Base-by-base conservation (phyloP, 53 echinoderm and acorn worm genomes). In the Zoroaster sp. region DNA sequence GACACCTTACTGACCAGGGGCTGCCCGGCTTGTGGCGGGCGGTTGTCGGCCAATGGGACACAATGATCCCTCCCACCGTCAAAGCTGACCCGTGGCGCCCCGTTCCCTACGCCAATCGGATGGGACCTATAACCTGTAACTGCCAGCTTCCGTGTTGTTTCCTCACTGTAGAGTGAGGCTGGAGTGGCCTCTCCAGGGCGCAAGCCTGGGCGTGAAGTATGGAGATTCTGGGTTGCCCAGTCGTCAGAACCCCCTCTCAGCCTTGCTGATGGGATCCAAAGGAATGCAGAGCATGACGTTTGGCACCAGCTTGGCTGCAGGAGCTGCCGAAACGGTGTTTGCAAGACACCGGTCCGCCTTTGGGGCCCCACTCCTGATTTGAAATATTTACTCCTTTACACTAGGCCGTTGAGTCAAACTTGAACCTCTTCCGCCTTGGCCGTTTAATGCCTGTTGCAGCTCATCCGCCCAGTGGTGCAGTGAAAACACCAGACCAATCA, bases 41-140 rank as follows among this genome's bases (percentile, higher is more conserved):
- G 65, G 78, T 86, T 75, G 77, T 66, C 47, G 72, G 83, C 90
- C 86, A 90, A 18, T 90, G 80, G 40, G 69, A 87, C 80, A 30
- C 67, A 35, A 93, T 31, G 69, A 69, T 75, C 75, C 77, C 93
- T 93, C 90, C 91, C 91, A 93, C 88, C 83, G 91, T 80, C 93
- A 36, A 36, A 30, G 49, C 36, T 69, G 55, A 91, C 74, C 86
- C 65, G 41, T 90, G 49, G 82, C 73, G 47, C 63, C 91, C 31
- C 25, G 38, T 75, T 43, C 63, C 76, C 70, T 89, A 87, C 81
- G 86, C 88, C 94, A 86, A 78, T 38, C 34, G 31, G 51, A n/a
- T n/a, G n/a, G n/a, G 88, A 59, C 88, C 89, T 92, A 92, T 89
- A 92, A 92, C 93, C 67, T 51, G 83, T n/a, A n/a, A n/a, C n/a